phyloP scores from a whole-genome alignment of 23 tunicate genomes.

The Halocynthia aurantium region DNA sequence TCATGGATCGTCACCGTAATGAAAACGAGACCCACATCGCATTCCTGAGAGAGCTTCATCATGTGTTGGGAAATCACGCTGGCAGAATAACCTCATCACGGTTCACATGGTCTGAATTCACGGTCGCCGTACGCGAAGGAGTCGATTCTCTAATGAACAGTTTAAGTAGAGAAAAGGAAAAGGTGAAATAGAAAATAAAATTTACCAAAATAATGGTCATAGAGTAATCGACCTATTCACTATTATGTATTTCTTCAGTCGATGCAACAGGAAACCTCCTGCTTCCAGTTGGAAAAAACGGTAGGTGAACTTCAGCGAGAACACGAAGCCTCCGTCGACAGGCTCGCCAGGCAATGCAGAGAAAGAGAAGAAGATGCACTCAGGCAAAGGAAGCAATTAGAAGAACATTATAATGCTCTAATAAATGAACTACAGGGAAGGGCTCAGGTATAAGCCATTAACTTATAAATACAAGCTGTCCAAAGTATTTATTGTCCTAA shows the following conservation, averaged over 20 bases:
- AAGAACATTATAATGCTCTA: conserved; percentile 77
- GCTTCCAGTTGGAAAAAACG: conserved; percentile 56
- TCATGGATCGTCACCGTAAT: conserved; percentile 51
- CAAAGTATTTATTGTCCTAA: too few species aligned
- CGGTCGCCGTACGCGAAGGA: conserved; percentile 64
- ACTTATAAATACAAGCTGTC: too few species aligned
- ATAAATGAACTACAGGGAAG: conserved; percentile 65
- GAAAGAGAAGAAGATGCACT: conserved; percentile 74
- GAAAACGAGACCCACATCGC: conserved; percentile 55
- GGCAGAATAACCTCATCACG: conserved; percentile 61
- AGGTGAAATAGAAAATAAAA: conserved; percentile 18
- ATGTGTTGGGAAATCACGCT: conserved; percentile 44
- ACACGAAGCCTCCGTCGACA: conserved; percentile 85
- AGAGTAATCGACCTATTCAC: neutral
- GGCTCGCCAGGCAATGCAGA: conserved; percentile 74
- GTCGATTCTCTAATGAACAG: conserved; percentile 51
- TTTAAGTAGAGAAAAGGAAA: conserved; percentile 52
- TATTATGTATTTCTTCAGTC: conserved; percentile 18
- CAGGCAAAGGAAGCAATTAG: conserved; percentile 69
- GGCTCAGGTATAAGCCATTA: conserved; percentile 34
- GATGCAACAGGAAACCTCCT: conserved; percentile 41
- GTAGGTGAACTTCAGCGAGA: conserved; percentile 70
- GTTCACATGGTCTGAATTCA: conserved; percentile 75
- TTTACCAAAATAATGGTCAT: neutral
- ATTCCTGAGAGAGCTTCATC: conserved; percentile 68